A percentile compares a stretch with the other conserved stretches of the same genome.
Evolutionary conservation across 1,140 invertebrate genomes (phyloP).

Genomic region (Neotoxoptera formosana): DNA sequence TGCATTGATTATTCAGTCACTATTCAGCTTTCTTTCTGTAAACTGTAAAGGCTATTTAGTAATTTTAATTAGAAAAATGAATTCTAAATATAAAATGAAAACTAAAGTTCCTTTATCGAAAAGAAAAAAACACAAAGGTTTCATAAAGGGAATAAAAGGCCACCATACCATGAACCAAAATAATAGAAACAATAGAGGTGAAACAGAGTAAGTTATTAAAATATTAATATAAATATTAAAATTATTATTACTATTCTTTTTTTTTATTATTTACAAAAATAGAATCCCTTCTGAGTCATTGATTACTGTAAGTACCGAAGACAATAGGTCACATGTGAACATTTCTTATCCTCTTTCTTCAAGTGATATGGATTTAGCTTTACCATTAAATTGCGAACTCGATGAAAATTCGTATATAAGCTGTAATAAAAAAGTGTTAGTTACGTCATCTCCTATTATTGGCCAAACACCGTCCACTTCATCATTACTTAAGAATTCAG

Average conservation of each 20-base stretch:
- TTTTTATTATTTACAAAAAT: constrained; percentile 8
- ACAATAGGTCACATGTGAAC: not conserved
- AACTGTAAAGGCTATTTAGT: not conserved
- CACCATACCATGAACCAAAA: not conserved
- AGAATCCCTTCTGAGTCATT: not conserved
- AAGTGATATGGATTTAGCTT: constrained; percentile 8
- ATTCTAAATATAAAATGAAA: not conserved
- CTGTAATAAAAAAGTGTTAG: not conserved
- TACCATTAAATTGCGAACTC: not conserved
- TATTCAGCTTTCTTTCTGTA: not conserved
- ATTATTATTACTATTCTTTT: not conserved
- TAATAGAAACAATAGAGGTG: not conserved
- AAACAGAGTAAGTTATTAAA: not conserved
- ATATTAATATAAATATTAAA: not conserved
- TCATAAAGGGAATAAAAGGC: not conserved
- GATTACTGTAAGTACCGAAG: too few relatives aligned
- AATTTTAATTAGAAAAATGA: not conserved
- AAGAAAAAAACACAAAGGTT: not conserved
- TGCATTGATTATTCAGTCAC: not conserved
- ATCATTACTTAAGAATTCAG: too few relatives aligned
- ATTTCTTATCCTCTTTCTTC: not conserved
- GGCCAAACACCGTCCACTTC: not conserved
- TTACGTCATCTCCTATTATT: constrained; percentile 10
- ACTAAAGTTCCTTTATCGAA: not conserved
- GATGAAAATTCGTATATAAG: not conserved